Base-by-base conservation (phyloP, 2,888 invertebrate species). In the Cerastis leucographa region DNA sequence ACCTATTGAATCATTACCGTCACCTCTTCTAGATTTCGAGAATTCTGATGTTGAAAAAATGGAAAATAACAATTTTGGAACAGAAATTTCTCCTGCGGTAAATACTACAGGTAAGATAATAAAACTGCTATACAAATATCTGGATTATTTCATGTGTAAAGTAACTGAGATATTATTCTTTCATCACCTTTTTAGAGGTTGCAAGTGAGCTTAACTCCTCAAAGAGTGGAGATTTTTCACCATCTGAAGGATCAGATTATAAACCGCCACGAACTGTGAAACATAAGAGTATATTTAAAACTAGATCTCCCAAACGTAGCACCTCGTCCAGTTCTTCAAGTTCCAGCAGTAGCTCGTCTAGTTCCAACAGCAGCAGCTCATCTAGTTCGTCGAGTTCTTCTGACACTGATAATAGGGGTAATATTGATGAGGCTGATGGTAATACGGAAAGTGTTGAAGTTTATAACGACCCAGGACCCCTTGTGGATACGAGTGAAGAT, bases 181-280 rank as follows among this genome's bases (percentile, higher is more conserved):
- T 76, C 76, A 22, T 75, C 75, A 70, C 25, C 75, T 75, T 75
- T 75, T 75, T 75, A 75, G 75, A 25, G 22, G 51, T 72, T 71
- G 61, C 76, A 72, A 77, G 71, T 54, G 72, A 77, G 71, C 71
- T 72, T 69, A 17, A 73, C 22, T 73, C 75, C 17, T 70, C 69
- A 76, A 71, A 80, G 17, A 77, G 19, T 77, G 80, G 77, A 54
- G 76, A 80, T 80, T 80, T 74, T 81, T 81, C 80, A 74, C 76
- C 80, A 80, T 80, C 76, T 46, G 80, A 80, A 59, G 80, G 80
- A n/a, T 80, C 80, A 42, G 69, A 78, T 70, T 78, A 78, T 70
- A 78, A 70, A 73, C 78, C 78, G 76, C n/a, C 76, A 76, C 22
- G n/a, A 78, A 78, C 69, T 78, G 25, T n/a, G 42, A 74, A 78